Evolutionary conservation across 2,888 invertebrate genomes (phyloP).

Genomic region (Standfussiana lucernea): DNA sequence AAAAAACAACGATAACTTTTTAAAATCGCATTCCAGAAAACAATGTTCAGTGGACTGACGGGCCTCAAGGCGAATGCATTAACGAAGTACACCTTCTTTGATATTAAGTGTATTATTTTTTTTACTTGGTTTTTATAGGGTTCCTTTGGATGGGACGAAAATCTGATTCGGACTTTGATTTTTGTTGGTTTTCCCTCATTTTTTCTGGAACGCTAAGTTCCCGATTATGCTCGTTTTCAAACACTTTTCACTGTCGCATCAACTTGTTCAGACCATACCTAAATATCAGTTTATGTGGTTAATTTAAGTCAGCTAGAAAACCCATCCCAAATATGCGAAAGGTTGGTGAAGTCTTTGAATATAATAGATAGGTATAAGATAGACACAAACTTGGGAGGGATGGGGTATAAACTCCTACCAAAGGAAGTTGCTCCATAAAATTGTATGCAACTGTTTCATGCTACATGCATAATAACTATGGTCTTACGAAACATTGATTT

Average conservation of each 20-base stretch:
- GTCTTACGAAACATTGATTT: neutral
- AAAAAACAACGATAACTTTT: constrained; percentile 77
- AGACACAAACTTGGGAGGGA: neutral
- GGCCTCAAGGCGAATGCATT: constrained; percentile 89
- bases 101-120: constrained; percentile 90
- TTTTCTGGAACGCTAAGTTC: neutral
- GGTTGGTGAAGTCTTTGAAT: neutral
- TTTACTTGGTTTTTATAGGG: constrained; percentile 77
- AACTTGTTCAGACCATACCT: neutral
- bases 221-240: neutral
- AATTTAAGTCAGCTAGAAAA: neutral
- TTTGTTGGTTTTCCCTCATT: neutral
- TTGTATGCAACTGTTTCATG: neutral
- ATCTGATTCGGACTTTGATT: constrained; percentile 8
- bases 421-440: neutral
- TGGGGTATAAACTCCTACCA: neutral
- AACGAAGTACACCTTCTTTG: constrained; percentile 90
- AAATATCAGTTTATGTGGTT: neutral
- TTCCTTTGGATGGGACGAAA: constrained; percentile 51
- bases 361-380: neutral
- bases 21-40: constrained; percentile 89
- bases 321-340: neutral
- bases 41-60: constrained; percentile 87
- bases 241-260: neutral
- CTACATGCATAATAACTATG: neutral